phyloP scores from a whole-genome alignment of 2,888 invertebrate species.

The Nomada fabriciana region DNA sequence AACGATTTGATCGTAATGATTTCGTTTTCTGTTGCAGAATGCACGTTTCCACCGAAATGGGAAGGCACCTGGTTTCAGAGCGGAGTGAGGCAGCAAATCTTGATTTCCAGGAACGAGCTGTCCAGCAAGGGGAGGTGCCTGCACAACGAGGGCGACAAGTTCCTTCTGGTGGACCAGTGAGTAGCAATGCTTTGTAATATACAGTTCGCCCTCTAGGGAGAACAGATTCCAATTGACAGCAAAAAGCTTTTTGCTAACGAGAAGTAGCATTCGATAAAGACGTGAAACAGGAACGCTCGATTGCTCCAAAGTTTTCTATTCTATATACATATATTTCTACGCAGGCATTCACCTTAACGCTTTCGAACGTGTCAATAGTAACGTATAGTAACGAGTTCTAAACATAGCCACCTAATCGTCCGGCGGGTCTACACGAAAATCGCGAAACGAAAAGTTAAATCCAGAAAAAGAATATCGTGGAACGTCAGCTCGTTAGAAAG shows the following conservation, averaged over 20 bases:
- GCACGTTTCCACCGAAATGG: slow-evolving; percentile 93
- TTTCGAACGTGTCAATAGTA: neutral
- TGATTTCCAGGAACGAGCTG: slow-evolving; percentile 92
- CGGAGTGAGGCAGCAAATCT: slow-evolving; percentile 93
- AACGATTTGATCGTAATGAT: slow-evolving; percentile 75
- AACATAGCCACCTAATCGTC: slow-evolving; percentile 4
- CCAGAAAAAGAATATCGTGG: slow-evolving; percentile 2
- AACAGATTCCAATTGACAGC: too few relatives aligned
- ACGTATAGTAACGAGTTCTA: neutral
- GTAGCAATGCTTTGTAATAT: slow-evolving; percentile 82
- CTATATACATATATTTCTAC: too few relatives aligned
- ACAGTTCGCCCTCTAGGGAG: too few relatives aligned
- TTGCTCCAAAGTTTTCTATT: too few relatives aligned
- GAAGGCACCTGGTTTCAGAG: slow-evolving; percentile 96
- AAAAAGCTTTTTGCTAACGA: too few relatives aligned
- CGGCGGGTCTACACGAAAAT: neutral
- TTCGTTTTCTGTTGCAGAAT: slow-evolving; percentile 85
- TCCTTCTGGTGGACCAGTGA: slow-evolving; percentile 95
- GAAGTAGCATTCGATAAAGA: too few relatives aligned
- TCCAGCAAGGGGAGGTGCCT: slow-evolving; percentile 95
- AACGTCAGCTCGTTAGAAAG: slow-evolving; percentile 7
- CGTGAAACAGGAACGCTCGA: too few relatives aligned
- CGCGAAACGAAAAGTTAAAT: neutral
- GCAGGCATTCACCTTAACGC: too few relatives aligned
- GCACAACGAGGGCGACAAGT: slow-evolving; percentile 94